Evolutionary conservation across 2,888 invertebrate species (phyloP), one percentile per base, ranked within the genome.

Genomic region (Criorhina ranunculi): DNA sequence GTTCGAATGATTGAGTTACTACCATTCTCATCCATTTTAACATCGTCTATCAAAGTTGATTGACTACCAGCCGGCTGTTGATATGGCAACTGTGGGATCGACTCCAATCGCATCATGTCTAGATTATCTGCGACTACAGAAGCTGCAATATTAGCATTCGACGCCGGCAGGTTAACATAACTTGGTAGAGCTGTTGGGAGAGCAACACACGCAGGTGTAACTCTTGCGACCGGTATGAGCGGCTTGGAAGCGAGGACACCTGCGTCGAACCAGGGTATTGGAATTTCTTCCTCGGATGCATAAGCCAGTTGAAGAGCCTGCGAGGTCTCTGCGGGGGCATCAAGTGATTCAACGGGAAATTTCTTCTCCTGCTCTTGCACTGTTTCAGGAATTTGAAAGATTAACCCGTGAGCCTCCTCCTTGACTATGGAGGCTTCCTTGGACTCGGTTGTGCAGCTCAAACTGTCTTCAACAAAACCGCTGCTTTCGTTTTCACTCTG

Each of bases 261-360:
- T 0, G 95, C 95, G 88, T 96, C 95, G 1, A 95, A 93, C 96
- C 96, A 96, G 0, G 95, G 94, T 0, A 95, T 94, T 81, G 95
- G 95, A 44, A 95, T 93, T 90, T 96, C 96, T 86, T 96, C 94
- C 89, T 96, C 96, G 37, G 95, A 95, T 0, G 96, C 96, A 87
- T 95, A 92, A 3, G 95, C 95, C 87, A 96, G 91, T 88, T 96
- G 95, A 87, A 95, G 93, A 0, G 95, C 96, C 91, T 94, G 94
- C 0, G 93, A 93, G 55, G 93, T 92, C 86, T 91, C 90, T 7
- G 86, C 9, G 1, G 91, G 88, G 49, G 89, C 80, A 11, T 87
- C 67, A 6, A 88, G 42, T 15, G 88, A 82, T 44, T 89, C 88
- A 33, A 89, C 87, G 4, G 33, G 15, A 24, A 29, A 59, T 51